A percentile compares a stretch with the other conserved stretches of the same genome.
phyloP scores from a whole-genome alignment of 2,888 invertebrate species.

The Ligdia adustata region DNA sequence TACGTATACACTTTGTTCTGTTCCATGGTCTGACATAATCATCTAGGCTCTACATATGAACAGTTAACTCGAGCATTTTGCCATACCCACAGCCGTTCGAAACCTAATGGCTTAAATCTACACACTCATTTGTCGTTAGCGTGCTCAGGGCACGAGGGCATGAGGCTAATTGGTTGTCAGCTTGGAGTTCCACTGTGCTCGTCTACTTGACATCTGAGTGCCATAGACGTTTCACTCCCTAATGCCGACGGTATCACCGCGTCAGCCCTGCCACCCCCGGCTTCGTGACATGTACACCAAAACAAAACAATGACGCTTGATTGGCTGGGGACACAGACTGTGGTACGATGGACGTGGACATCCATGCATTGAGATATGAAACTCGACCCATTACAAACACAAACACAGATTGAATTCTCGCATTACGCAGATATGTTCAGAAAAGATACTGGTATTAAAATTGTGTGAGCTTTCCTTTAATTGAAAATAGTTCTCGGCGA shows the following conservation, averaged over 20 bases:
- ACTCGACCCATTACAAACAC: constrained; percentile 13
- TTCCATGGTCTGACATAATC: too few species aligned
- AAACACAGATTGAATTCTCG: constrained; percentile 17
- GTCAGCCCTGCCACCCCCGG: constrained; percentile 26
- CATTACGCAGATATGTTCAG: background rate
- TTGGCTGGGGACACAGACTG: constrained; percentile 39
- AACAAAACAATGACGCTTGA: constrained; percentile 59
- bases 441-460: background rate
- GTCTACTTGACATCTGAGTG: constrained; percentile 50
- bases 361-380: constrained; percentile 14
- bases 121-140: constrained; percentile 5
- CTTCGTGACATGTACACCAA: constrained; percentile 54
- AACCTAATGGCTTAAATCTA: background rate
- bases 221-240: constrained; percentile 51
- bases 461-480: background rate
- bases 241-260: constrained; percentile 27
- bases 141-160: constrained; percentile 50
- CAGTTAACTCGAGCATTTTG: background rate
- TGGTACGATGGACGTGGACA: constrained; percentile 15
- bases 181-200: constrained; percentile 66
- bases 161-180: constrained; percentile 80
- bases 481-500: too few species aligned
- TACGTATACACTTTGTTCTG: too few species aligned
- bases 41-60: too few species aligned
- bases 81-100: background rate